Evolutionary conservation across 1,140 invertebrate species (phyloP).

Genomic region (Temnothorax curvispinosus): DNA sequence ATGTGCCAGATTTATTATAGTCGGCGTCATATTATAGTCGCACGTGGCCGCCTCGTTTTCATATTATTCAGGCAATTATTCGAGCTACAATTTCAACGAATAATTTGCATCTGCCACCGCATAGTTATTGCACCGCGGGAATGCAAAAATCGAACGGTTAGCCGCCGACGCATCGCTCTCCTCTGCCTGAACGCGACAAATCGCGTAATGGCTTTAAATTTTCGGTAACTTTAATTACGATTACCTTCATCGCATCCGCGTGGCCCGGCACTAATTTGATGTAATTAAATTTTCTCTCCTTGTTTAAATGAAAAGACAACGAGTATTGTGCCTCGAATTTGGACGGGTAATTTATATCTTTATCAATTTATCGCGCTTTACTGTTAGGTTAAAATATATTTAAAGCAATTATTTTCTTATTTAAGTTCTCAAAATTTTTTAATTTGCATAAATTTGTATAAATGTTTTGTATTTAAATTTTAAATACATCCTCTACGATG

Average conservation of each 20-base stretch:
- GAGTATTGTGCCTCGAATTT: background rate
- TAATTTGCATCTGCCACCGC: slow-evolving; percentile 41
- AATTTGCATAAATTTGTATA: background rate
- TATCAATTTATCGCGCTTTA: background rate
- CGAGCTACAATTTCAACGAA: slow-evolving; percentile 25
- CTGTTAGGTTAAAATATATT: background rate
- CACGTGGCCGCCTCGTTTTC: slow-evolving; percentile 26
- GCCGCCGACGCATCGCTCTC: background rate
- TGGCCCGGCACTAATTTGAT: background rate
- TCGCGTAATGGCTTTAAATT: slow-evolving; percentile 43
- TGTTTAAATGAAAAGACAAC: background rate
- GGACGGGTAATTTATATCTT: background rate
- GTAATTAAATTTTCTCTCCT: slow-evolving; percentile 17
- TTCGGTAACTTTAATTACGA: slow-evolving; percentile 43
- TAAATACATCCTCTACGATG: background rate
- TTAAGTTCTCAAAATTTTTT: background rate
- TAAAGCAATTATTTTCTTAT: background rate
- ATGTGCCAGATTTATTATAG: slow-evolving; percentile 14
- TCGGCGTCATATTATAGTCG: background rate
- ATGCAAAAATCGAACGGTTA: slow-evolving; percentile 43
- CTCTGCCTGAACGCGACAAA: background rate
- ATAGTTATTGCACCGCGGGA: slow-evolving; percentile 10
- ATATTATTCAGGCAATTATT: slow-evolving; percentile 43
- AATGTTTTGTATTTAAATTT: background rate
- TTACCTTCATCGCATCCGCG: slow-evolving; percentile 3